Evolutionary conservation across 2,113 vertebrate species (phyloP), one percentile per base, ranked within the genome.

Genomic region (Epinephelus cyanopodus): DNA sequence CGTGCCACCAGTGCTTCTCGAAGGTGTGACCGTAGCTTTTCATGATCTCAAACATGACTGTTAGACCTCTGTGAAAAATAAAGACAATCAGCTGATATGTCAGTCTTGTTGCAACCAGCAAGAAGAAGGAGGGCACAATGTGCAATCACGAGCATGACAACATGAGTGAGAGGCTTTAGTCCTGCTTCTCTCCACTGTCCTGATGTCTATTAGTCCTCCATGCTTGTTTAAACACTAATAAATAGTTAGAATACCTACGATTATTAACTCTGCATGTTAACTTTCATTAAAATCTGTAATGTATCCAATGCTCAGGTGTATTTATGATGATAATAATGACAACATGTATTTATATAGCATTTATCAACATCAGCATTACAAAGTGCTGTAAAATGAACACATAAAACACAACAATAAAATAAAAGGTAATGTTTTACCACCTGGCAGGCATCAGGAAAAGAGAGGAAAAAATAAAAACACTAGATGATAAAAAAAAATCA

Each of bases 21-120:
- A 99, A 99, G 15, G 98, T 97, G 86, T 96, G 95, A 4, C 98
- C 98, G 0, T 99, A 99, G 86, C 97, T 99, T 94, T 99, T 99
- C 98, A 99, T 99, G 88, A 99, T 99, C 94, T 99, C 98, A 90
- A 99, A 99, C 98, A 99, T 99, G 79, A 99, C 98, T 0, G 98
- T 99, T 83, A 99, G 96, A 45, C 98, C 98, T 88, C 98, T 99
- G 92, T 48, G 0, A 19, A 21, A 39, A 57, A 33, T 18, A 90
- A 11, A 80, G 3, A 83, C 69, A 83, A 33, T 79, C 1, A 4
- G 23, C 2, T 45, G 0, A 50, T 8, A 2, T 11, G 13, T 83
- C 47, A 82, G 68, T 39, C 27, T 1, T 3, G 27, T 15, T 39
- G 25, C 15, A 21, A 3, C 1, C n/a, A 50, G 56, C 14, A 23